These are phyloP conservation scores for Ornithorhynchus anatinus DNA, from an alignment of 2,113 vertebrate genomes.

Conservation along the genomic window DNA sequence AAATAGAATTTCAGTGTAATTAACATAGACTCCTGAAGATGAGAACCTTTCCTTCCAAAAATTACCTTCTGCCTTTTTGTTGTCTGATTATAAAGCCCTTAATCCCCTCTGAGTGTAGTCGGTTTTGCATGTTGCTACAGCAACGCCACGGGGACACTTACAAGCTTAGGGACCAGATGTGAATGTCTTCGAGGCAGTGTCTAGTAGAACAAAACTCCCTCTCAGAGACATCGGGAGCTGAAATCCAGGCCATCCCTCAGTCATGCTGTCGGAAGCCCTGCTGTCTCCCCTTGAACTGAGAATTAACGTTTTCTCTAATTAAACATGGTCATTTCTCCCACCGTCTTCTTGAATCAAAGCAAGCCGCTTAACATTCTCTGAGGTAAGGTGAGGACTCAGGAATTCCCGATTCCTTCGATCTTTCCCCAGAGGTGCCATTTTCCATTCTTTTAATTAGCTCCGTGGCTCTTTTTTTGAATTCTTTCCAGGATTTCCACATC, in stretches of 20 bases:
- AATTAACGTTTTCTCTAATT: no score
- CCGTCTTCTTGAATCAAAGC: no score
- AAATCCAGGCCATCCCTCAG: accelerated
- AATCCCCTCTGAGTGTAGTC: neutral
- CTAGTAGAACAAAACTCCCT: neutral
- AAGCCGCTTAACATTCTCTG: no score
- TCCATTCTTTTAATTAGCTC: no score
- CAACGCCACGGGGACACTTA: neutral
- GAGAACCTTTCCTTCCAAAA: constrained; percentile 5
- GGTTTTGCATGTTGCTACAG: neutral
- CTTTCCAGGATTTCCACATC: accelerated
- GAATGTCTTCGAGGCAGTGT: neutral
- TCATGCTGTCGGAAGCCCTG: no score
- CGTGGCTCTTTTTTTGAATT: accelerated
- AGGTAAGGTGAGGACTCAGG: no score
- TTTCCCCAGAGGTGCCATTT: neutral
- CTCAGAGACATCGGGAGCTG: accelerated
- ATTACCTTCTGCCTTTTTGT: neutral
- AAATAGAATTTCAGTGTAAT: neutral
- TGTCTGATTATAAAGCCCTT: neutral
- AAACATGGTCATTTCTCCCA: no score
- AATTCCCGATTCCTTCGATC: no score
- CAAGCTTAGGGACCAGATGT: neutral
- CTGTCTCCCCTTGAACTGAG: no score
- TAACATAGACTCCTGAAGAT: neutral